Evolutionary conservation across 2,797 vertebrate genomes (phyloP).

Genomic region (Balearica regulorum): DNA sequence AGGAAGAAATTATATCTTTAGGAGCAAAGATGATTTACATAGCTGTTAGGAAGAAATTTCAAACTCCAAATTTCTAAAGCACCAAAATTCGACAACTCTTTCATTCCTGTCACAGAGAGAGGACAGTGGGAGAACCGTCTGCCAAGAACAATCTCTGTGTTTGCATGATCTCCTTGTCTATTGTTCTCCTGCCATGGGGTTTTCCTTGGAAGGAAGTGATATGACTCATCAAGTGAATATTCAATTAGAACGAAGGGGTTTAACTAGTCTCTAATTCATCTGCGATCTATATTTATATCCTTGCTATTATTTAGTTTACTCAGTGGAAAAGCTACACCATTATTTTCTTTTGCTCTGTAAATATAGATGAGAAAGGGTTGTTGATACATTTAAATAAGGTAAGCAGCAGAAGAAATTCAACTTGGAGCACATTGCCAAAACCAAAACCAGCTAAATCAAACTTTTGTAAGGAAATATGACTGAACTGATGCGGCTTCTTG

Average conservation of each 20-base stretch:
- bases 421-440: background rate
- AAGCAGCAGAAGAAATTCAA: background rate
- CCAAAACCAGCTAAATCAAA: background rate
- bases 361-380: background rate
- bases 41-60: background rate
- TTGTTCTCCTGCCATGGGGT: background rate
- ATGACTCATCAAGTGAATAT: background rate
- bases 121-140: background rate
- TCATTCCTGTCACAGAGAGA: background rate
- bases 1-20: background rate
- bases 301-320: background rate
- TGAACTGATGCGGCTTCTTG: background rate
- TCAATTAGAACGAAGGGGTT: background rate
- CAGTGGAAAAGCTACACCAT: background rate
- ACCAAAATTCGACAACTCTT: background rate
- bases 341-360: conserved; percentile 21
- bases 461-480: background rate
- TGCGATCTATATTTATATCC: background rate
- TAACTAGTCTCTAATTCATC: background rate
- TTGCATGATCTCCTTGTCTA: background rate
- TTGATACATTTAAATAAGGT: background rate
- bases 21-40: background rate
- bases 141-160: background rate
- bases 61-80: background rate
- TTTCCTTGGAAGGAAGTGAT: background rate